phyloP scores from a whole-genome alignment of 2,797 vertebrate species.

The Lophotriccus pileatus region DNA sequence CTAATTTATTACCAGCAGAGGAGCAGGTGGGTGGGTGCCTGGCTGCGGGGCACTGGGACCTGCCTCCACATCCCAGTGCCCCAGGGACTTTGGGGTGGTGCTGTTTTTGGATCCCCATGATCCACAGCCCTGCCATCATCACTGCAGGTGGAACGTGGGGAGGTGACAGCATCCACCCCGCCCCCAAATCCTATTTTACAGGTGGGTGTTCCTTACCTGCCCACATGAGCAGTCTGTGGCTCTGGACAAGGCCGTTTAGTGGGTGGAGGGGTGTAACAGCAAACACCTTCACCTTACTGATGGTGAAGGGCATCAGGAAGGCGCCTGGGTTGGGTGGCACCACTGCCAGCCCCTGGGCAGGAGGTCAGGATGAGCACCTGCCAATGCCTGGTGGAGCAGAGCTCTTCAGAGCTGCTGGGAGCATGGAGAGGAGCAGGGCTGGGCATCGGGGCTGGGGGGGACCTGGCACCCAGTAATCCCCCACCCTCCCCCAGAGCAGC shows the following conservation, averaged over 20 bases:
- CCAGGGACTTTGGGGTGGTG: not conserved
- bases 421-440: not conserved
- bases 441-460: rapidly evolving
- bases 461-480: not conserved
- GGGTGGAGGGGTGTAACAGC: not conserved
- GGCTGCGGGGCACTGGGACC: rapidly evolving
- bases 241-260: not conserved
- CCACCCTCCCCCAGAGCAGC: not conserved
- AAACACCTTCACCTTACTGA: not conserved
- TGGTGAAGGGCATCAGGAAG: not conserved
- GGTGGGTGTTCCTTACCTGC: not conserved
- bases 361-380: not conserved
- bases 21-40: not conserved
- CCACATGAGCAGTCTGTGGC: not conserved
- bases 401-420: not conserved
- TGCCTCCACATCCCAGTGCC: not conserved
- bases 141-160: not conserved
- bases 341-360: not conserved
- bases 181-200: not conserved
- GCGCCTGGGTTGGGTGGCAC: not conserved
- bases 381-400: not conserved
- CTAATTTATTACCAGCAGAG: conserved; percentile 33
- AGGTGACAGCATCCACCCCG: not conserved
- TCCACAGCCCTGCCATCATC: not conserved
- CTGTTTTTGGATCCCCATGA: rapidly evolving